Evolutionary conservation across 2,888 invertebrate species (phyloP).

Genomic region (Crocallis elinguaria): DNA sequence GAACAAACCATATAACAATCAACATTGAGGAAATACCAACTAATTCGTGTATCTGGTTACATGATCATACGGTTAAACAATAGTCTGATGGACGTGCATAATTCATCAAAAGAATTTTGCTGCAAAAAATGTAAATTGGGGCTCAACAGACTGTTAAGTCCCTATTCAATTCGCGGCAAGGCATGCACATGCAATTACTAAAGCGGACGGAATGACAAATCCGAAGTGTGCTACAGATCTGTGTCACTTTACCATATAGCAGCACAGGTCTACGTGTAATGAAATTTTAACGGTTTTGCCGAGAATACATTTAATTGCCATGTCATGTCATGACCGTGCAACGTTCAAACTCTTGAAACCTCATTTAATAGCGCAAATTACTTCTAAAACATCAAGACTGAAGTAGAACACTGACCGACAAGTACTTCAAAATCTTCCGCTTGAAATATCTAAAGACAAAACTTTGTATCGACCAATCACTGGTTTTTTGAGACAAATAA

Average conservation of each 20-base stretch:
- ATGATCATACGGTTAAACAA: constrained; percentile 27
- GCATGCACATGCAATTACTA: constrained; percentile 29
- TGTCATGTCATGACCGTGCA: constrained; percentile 34
- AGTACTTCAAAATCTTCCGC: too few relatives aligned
- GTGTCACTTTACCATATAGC: constrained; percentile 40
- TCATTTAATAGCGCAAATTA: neutral
- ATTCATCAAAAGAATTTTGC: constrained; percentile 16
- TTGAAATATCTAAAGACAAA: too few relatives aligned
- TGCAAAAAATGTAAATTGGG: constrained; percentile 17
- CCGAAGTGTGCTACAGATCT: constrained; percentile 33
- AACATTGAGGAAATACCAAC: constrained; percentile 32
- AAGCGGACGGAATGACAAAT: constrained; percentile 16
- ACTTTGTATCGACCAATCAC: neutral
- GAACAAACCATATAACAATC: constrained; percentile 28
- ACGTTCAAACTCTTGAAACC: constrained; percentile 14
- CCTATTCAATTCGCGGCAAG: constrained; percentile 19
- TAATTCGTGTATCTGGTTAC: constrained; percentile 30
- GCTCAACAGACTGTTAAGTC: constrained; percentile 18
- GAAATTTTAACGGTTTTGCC: constrained; percentile 39
- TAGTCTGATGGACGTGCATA: constrained; percentile 25
- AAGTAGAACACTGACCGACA: too few relatives aligned
- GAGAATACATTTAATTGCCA: constrained; percentile 37
- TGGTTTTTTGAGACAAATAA: constrained; percentile 14
- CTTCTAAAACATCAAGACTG: neutral
- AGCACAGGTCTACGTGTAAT: constrained; percentile 34